phyloP scores from a whole-genome alignment of 2,797 vertebrate genomes.

The Clarias platycephalus region DNA sequence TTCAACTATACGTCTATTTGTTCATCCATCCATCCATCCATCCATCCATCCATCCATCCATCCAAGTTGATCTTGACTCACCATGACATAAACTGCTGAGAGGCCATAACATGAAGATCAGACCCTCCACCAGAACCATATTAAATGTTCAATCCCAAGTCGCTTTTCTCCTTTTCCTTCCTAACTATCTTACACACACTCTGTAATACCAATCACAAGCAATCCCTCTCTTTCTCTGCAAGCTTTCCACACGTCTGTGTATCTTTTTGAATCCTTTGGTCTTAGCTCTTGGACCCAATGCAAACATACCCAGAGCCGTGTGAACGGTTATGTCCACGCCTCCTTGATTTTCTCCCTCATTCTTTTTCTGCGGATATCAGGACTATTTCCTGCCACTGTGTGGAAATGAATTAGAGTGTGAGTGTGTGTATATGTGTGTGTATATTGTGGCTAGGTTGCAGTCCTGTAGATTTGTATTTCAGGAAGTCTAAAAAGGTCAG shows the following conservation, averaged over 20 bases:
- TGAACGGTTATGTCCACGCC: conserved; percentile 45
- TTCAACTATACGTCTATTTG: not conserved
- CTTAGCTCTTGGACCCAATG: conserved; percentile 32
- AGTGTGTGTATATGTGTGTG: conserved; percentile 43
- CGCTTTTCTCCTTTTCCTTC: not conserved
- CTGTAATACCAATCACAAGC: not conserved
- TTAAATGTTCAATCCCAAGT: not conserved
- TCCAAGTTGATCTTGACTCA: conserved; percentile 54
- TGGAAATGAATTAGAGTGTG: conserved; percentile 71
- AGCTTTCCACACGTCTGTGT: not conserved
- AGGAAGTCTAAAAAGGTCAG: conserved; percentile 12
- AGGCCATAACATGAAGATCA: conserved; percentile 62
- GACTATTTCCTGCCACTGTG: conserved; percentile 82
- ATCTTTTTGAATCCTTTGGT: conserved; percentile 30
- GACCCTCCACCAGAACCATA: conserved; percentile 61
- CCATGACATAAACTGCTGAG: conserved; percentile 67
- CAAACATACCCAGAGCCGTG: conserved; percentile 43
- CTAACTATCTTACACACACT: not conserved
- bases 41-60: not conserved
- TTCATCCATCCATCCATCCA: not conserved
- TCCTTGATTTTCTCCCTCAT: conserved; percentile 57
- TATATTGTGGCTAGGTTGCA: conserved; percentile 28
- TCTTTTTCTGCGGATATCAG: conserved; percentile 76
- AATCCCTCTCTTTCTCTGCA: not conserved
- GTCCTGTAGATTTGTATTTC: conserved; percentile 42